Percentiles rank a stretch among this genome's conserved stretches.
Conservation (phyloP, 2,888 invertebrate genomes). For the Tachina grossa region DNA sequence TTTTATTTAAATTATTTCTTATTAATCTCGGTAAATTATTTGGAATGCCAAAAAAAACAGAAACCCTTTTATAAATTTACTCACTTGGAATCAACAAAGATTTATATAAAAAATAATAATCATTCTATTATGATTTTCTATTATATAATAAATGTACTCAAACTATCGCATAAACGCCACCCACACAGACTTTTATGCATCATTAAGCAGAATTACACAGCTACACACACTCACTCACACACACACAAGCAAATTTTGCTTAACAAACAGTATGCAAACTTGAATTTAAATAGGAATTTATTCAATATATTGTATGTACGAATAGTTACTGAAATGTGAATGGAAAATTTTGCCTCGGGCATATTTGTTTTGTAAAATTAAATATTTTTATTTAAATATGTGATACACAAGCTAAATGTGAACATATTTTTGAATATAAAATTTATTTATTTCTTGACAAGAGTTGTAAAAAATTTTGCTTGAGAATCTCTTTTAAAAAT, state of each 20-base stretch:
- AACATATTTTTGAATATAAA: too few relatives aligned
- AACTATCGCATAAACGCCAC: background rate
- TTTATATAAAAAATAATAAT: conserved; percentile 16
- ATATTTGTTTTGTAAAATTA: conserved; percentile 24
- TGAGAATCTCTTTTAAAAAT: too few relatives aligned
- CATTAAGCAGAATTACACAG: conserved; percentile 19
- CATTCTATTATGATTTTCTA: conserved; percentile 25
- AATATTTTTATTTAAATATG: background rate
- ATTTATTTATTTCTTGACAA: too few relatives aligned
- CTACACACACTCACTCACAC: background rate
- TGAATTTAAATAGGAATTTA: conserved; percentile 20
- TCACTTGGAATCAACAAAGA: conserved; percentile 38
- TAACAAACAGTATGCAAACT: background rate
- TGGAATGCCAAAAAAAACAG: background rate
- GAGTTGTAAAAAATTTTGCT: too few relatives aligned
- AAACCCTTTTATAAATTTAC: conserved; percentile 20
- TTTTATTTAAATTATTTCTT: background rate
- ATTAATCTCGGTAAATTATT: conserved; percentile 2
- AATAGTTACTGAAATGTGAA: conserved; percentile 29
- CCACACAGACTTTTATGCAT: conserved; percentile 20
- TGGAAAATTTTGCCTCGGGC: conserved; percentile 42
- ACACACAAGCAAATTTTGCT: too few relatives aligned
- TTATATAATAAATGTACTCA: conserved; percentile 33
- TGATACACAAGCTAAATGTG: background rate
- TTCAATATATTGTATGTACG: conserved; percentile 24